Evolutionary conservation across 2,797 vertebrate species (phyloP), one percentile per base, ranked within the genome.

Genomic region (Rhinogobio ventralis): DNA sequence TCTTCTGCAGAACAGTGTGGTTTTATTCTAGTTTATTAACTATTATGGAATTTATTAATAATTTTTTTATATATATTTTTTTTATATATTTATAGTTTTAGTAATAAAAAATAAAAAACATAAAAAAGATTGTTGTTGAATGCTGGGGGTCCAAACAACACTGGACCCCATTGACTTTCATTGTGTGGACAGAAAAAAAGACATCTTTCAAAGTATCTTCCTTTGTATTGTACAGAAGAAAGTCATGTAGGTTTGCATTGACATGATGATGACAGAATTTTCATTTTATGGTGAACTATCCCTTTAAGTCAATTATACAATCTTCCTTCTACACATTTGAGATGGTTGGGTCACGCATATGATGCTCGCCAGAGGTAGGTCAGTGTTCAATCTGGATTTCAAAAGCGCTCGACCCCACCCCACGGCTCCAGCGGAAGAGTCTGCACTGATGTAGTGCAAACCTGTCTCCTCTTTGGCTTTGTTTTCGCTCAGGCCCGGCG

Each of bases 401-500:
- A 81, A 86, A 83, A 86, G 46, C 60, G 4, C 30, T 66, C 79
- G 25, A 69, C 68, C 82, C 84, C 55, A 82, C 78, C 82, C 75
- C 72, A 81, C 36, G 30, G 60, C 86, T 86, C 74, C 86, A 67
- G 19, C 68, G 67, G 76, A 86, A 84, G 79, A 86, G 88, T 76
- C 64, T 69, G 79, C 17, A 73, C 75, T 87, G 85, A 86, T 86
- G 87, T 75, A 86, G 73, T 84, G 86, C 89, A 88, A 88, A 87
- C 89, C 88, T 89, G 84, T 86, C 88, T 77, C 86, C 91, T 79
- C 86, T 90, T 87, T 83, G 84, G 87, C 78, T 90, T 89, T 92
- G 93, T 88, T 93, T 93, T 93, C 91, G 74, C 86, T 92, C 90
- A 89, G 90, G 75, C 80, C 87, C 83, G 69, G 89, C 86, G 91